phyloP scores from a whole-genome alignment of 2,113 vertebrate genomes.

The Thalassarche chlororhynchos region DNA sequence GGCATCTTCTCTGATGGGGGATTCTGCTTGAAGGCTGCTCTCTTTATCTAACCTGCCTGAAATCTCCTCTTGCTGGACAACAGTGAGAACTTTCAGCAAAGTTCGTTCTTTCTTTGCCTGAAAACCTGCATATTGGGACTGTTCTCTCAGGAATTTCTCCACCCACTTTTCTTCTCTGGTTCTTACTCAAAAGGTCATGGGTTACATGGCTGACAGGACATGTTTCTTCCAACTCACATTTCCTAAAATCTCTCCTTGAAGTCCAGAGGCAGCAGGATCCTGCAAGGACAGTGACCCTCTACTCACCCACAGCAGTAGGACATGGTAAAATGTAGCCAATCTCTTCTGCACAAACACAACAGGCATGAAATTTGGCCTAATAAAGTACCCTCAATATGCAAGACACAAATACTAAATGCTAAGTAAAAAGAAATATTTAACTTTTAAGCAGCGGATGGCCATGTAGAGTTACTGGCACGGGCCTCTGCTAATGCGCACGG shows the following conservation, averaged over 20 bases:
- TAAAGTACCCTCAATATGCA: neutral
- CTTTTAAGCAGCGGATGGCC: neutral
- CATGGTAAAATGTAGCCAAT: neutral
- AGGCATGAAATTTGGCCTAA: neutral
- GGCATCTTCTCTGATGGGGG: neutral
- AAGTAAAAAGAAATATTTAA: neutral
- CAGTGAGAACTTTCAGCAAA: neutral
- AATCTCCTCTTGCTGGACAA: neutral
- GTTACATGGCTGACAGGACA: neutral
- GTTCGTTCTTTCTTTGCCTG: neutral
- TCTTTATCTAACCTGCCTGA: neutral
- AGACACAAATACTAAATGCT: neutral
- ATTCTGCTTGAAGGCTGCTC: neutral
- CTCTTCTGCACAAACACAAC: neutral
- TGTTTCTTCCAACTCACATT: neutral
- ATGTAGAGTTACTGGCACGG: rapidly evolving
- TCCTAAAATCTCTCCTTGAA: neutral
- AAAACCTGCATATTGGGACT: neutral
- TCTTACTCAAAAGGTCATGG: neutral
- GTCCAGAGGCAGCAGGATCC: neutral
- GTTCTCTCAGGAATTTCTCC: neutral
- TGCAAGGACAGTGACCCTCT: neutral
- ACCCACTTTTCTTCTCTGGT: neutral
- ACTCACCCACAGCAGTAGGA: neutral
- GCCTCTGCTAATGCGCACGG: neutral